Evolutionary conservation across 2,888 invertebrate species (phyloP).

Genomic region (Punctoribates punctum): DNA sequence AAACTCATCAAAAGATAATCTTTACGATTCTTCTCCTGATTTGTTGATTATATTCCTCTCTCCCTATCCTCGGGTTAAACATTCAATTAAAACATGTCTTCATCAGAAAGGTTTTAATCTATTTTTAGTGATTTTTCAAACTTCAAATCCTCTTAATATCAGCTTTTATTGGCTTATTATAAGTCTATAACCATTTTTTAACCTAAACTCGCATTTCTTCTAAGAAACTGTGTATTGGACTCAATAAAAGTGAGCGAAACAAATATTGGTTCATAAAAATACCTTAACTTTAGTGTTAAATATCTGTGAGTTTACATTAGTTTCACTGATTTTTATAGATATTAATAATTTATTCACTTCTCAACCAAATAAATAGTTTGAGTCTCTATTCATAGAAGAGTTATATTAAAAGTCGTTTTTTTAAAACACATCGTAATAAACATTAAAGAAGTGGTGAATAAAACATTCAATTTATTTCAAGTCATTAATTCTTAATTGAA

Average conservation of each 20-base stretch:
- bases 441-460: no score
- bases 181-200: constrained; percentile 15
- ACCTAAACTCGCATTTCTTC: neutral
- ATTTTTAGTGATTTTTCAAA: neutral
- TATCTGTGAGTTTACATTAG: constrained; percentile 17
- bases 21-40: constrained; percentile 9
- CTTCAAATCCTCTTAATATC: neutral
- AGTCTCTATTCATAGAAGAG: no score
- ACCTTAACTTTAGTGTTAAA: constrained; percentile 9
- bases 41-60: constrained; percentile 3
- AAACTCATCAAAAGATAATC: constrained; percentile 29
- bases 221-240: neutral
- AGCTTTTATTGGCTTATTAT: constrained; percentile 18
- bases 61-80: neutral
- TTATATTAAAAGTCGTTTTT: no score
- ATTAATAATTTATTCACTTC: constrained; percentile 1
- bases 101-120: neutral
- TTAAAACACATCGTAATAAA: no score
- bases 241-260: neutral
- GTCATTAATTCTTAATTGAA: no score
- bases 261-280: constrained; percentile 15
- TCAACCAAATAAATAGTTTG: no score
- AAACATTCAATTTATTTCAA: no score
- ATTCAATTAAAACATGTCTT: constrained; percentile 26
- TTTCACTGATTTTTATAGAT: neutral